Evolutionary conservation across 92 coral and sea anemone species (phyloP), one percentile per base, ranked within the genome.

Genomic region (Palythoa caribaeorum): DNA sequence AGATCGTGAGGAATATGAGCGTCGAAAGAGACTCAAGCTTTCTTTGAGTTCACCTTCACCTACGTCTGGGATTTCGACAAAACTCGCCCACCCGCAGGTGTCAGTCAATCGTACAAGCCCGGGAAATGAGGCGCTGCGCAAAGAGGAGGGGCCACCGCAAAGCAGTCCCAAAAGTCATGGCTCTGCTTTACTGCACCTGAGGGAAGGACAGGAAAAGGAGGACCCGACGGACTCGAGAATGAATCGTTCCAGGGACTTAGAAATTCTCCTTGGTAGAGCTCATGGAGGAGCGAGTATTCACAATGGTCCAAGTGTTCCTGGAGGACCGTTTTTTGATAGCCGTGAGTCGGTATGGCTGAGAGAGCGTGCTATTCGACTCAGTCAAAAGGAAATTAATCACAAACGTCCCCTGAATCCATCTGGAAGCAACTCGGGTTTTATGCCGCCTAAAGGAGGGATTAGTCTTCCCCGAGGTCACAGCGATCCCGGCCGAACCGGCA

Each of bases 321-420:
- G 86, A 40, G 86, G 74, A n/a, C 86, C 86, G 40, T 66, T 81
- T 50, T 81, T 66, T 44, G 79, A 87, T 50, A 95, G 93, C 66
- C 93, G 95, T 12, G 98, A 93, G 35, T 84, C 98, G n/a, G 21
- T 87, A 69, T 95, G 98, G 98, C 85, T 91, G 66, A 92, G 96
- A n/a, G 95, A 90, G 55, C 94, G 96, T 21, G 91, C 90, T 8
- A 48, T 85, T 54, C 83, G 96, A 10, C 92, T 94, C 21, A 81
- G 20, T 48, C 92, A 90, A 20, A 96, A 90, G 36, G 96, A 90
- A 70, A 85, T 91, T 37, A 92, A 84, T 70, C 91, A 93, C 35
- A 91, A 93, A 71, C 91, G 95, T 59, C 84, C 91, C 15, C 79
- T 78, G 50, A 68, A 85, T 19, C 90, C 90, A 16, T 38, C 88